phyloP scores from a whole-genome alignment of 2,888 invertebrate genomes.

The Nomada goodeniana region DNA sequence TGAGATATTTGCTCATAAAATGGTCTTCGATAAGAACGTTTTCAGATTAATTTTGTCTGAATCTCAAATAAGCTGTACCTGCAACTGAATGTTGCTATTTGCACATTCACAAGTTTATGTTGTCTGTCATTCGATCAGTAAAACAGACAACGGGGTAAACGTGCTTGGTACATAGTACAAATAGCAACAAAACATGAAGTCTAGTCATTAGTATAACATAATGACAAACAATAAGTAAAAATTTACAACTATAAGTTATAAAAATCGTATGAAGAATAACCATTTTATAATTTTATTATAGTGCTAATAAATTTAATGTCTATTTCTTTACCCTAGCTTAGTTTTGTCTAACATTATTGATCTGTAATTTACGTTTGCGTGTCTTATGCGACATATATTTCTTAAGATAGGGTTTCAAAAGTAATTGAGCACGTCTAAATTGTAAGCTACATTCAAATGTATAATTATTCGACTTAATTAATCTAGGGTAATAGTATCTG shows the following conservation, averaged over 20 bases:
- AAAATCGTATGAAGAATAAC: constrained; percentile 43
- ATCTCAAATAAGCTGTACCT: constrained; percentile 67
- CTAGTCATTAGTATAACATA: constrained; percentile 80
- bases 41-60: constrained; percentile 49
- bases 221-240: constrained; percentile 46
- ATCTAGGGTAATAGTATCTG: constrained; percentile 36
- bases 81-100: constrained; percentile 78
- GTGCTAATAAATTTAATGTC: constrained; percentile 45
- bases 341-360: constrained; percentile 26
- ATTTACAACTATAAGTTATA: constrained; percentile 48
- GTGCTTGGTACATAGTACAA: constrained; percentile 61
- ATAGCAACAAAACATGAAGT: constrained; percentile 80
- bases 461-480: constrained; percentile 44
- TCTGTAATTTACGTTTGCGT: constrained; percentile 1
- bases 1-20: constrained; percentile 39
- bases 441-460: constrained; percentile 10
- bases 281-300: constrained; percentile 46
- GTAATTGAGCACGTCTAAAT: constrained; percentile 20
- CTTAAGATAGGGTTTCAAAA: not conserved
- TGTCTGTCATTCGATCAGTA: constrained; percentile 18
- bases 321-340: constrained; percentile 43
- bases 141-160: constrained; percentile 23
- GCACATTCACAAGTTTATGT: constrained; percentile 60
- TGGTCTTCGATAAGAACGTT: constrained; percentile 27
- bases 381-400: constrained; percentile 5